Evolutionary conservation across 92 coral and sea anemone genomes (phyloP).

Genomic region (Palythoa grandis): DNA sequence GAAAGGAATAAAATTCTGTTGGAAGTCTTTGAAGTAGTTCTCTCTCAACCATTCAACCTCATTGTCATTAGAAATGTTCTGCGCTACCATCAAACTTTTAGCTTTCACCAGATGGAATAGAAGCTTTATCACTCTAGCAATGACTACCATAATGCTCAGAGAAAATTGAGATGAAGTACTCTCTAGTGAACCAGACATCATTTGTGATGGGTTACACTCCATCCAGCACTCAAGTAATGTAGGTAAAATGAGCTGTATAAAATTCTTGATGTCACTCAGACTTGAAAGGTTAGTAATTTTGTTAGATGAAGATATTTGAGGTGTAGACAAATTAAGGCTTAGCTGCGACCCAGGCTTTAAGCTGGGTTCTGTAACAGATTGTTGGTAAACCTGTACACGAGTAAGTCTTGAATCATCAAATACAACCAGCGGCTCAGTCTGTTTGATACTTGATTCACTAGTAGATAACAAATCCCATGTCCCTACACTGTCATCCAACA

Average conservation of each 20-base stretch:
- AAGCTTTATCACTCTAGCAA: conserved; percentile 70
- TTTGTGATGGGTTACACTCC: conserved; percentile 86
- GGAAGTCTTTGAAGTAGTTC: conserved; percentile 64
- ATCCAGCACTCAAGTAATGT: conserved; percentile 91
- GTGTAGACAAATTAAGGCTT: conserved; percentile 9
- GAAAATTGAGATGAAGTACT: conserved; percentile 52
- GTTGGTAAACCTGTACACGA: conserved; percentile 48
- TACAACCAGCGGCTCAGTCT: background rate
- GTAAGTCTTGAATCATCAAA: conserved; percentile 50
- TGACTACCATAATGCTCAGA: conserved; percentile 63
- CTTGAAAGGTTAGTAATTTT: conserved; percentile 45
- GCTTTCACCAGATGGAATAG: conserved; percentile 56
- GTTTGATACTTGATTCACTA: background rate
- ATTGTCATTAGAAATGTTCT: background rate
- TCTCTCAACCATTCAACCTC: conserved; percentile 41
- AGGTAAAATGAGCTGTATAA: conserved; percentile 74
- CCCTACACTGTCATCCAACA: background rate
- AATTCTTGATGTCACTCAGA: conserved; percentile 47
- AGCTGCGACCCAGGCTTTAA: conserved; percentile 40
- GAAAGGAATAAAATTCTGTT: conserved; percentile 69
- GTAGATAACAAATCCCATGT: background rate
- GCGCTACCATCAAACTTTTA: conserved; percentile 16
- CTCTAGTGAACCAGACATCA: conserved; percentile 72
- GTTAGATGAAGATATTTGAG: background rate
- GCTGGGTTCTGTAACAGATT: conserved; percentile 53